Evolutionary conservation across 2,888 invertebrate species (phyloP), one percentile per base, ranked within the genome.

Genomic region (Heliconius hortense): DNA sequence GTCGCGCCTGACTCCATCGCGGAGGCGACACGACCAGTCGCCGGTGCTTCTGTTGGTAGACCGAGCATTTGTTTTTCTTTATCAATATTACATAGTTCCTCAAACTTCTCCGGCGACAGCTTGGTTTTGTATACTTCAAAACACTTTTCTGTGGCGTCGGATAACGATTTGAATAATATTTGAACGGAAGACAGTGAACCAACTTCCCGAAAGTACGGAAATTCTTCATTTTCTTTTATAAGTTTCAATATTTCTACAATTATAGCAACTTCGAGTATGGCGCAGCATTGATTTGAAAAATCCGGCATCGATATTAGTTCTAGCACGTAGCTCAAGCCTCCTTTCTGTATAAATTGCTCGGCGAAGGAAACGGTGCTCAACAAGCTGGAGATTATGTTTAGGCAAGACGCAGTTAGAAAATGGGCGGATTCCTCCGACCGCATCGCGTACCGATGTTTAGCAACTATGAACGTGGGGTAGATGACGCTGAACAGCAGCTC

Each of bases 401-500:
- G 83, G 75, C 95, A 95, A 0, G 96, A 95, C 5, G 94, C 93
- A 1, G 95, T 92, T 1, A 95, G 86, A 81, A 95, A 95, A 77
- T 95, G 95, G 0, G 95, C 92, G 0, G 91, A 86, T n/a, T 94
- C 93, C 26, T 90, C 91, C 75, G 89, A 86, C 4, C 89, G 86
- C 64, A 91, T 91, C 26, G 92, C 89, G 80, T 94, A 95, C 75
- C 90, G 84, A 69, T 90, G 90, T 80, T 95, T 95, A 0, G 95
- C 93, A 11, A 92, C 94, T 18, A 95, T 88, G 80, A 96, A 95
- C 0, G 94, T 95, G 0, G 96, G 95, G 82, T 95, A 95, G 72
- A 96, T 95, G 0, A 96, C 95, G 72, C 93, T 91, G 78, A 95
- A 94, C 0, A 96, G 89, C 26, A 96, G 85, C 80, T 95, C 95